These are phyloP conservation scores for Aromia moschata DNA, from an alignment of 2,888 invertebrate species.

Conservation along the genomic window DNA sequence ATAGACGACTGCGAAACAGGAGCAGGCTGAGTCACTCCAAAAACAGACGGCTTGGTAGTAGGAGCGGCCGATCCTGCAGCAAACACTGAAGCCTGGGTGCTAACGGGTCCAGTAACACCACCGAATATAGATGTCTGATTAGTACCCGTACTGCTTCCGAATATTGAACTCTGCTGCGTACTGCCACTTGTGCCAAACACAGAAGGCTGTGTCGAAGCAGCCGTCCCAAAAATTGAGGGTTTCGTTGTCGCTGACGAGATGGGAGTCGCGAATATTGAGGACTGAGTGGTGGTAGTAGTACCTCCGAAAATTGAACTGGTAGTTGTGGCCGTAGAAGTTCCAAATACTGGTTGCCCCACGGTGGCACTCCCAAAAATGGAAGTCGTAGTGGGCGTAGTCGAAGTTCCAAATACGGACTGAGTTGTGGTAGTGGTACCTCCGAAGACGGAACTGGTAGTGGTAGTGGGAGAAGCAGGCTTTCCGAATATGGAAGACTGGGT, in stretches of 20 bases:
- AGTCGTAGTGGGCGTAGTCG: slow-evolving; percentile 9
- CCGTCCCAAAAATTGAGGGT: slow-evolving; percentile 30
- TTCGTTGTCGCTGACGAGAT: slow-evolving; percentile 13
- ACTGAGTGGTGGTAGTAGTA: slow-evolving; percentile 27
- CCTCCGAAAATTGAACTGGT: slow-evolving; percentile 37
- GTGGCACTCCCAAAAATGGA: slow-evolving; percentile 7
- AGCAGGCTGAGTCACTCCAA: neutral
- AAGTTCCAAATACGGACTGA: slow-evolving; percentile 35
- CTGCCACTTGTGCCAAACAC: slow-evolving; percentile 32
- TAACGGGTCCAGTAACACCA: slow-evolving; percentile 26
- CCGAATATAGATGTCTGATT: slow-evolving; percentile 35
- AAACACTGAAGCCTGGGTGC: slow-evolving; percentile 35
- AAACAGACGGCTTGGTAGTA: slow-evolving; percentile 1
- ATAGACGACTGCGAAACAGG: neutral
- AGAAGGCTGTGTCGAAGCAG: slow-evolving; percentile 28
- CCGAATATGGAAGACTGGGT: slow-evolving; percentile 45
- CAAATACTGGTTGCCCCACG: neutral
- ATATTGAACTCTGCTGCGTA: slow-evolving; percentile 13
- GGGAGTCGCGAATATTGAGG: slow-evolving; percentile 27
- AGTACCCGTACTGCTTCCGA: slow-evolving; percentile 6
- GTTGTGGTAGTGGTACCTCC: neutral
- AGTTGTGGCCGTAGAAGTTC: slow-evolving; percentile 40
- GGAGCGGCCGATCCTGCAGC: slow-evolving; percentile 34
- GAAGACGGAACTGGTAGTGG: slow-evolving; percentile 4
- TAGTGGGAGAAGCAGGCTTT: slow-evolving; percentile 44